Evolutionary conservation across 2,888 invertebrate genomes (phyloP).

Genomic region (Acronicta alni): DNA sequence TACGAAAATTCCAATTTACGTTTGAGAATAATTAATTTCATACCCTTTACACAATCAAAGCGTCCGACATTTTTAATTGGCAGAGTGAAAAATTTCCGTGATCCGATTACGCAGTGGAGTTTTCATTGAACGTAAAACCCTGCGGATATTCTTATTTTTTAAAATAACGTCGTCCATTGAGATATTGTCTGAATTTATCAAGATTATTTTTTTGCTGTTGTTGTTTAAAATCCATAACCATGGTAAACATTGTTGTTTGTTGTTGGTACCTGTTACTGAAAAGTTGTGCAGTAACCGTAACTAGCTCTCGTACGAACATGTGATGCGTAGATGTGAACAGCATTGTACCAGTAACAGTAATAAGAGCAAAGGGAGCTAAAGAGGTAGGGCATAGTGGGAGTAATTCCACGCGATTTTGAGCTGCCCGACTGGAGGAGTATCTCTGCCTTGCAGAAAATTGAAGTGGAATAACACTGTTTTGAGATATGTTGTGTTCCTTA

Average conservation of each 20-base stretch:
- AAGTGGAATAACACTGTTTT: too few relatives aligned
- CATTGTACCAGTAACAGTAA: too few relatives aligned
- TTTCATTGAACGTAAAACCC: constrained; percentile 74
- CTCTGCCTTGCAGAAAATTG: too few relatives aligned
- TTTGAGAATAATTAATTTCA: constrained; percentile 75
- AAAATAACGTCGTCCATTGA: constrained; percentile 51
- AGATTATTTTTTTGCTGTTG: constrained; percentile 23
- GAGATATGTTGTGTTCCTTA: too few relatives aligned
- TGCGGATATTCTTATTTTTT: constrained; percentile 59
- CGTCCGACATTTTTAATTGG: constrained; percentile 84
- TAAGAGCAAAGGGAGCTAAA: too few relatives aligned
- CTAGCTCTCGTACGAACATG: too few relatives aligned
- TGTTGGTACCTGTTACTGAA: too few relatives aligned
- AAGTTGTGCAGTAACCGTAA: too few relatives aligned
- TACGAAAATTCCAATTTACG: constrained; percentile 48
- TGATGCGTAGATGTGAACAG: too few relatives aligned
- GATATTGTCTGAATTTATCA: constrained; percentile 60
- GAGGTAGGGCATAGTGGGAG: too few relatives aligned
- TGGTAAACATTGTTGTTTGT: not conserved
- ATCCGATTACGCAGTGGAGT: constrained; percentile 78
- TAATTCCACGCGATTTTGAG: too few relatives aligned
- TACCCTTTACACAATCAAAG: constrained; percentile 73
- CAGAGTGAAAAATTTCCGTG: constrained; percentile 81
- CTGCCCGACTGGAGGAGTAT: too few relatives aligned
- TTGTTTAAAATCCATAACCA: not conserved